Base-by-base conservation (phyloP, 2,797 vertebrate genomes). In the Anguilla anguilla region DNA sequence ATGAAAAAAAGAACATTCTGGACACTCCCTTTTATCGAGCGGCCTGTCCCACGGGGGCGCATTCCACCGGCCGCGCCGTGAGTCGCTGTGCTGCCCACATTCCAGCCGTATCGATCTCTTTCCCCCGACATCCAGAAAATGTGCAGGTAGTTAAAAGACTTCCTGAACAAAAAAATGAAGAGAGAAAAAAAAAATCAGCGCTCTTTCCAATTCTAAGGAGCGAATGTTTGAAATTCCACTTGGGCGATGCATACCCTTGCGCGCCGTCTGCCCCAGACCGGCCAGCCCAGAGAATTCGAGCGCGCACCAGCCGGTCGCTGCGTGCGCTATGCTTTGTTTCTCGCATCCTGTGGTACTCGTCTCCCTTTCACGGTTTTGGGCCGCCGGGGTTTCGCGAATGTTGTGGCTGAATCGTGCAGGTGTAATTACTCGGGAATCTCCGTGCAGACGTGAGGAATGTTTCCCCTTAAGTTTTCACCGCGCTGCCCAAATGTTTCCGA, bases 121-220 rank as follows among this genome's bases (percentile, higher is more conserved):
- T 39, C 86, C 72, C 55, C 77, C 46, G 43, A 59, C 61, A 51
- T 87, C 46, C 86, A 69, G 86, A 53, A 87, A 87, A 64, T 61
- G 46, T 79, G 39, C 79, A 87, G 81, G 79, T 49, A 57, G 81
- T 59, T 49, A 46, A 51, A 59, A 61, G 51, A 87, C 83, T 84
- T 87, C 82, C 86, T 69, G 87, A 77, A 17, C 22, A 28, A 84
- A 39, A 28, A 43, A 19, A 61, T 17, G 59, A 61, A 11, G 22
- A 61, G 59, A 13, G 59, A n/a, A 35, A 61, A 64, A 64, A 39
- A 61, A 85, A 59, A 64, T 35, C n/a, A 83, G 57, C 19, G 15
- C 61, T 72, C 64, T 15, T 46, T 82, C 35, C 61, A n/a, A 67
- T 83, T 28, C 3, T 35, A 74, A 19, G 11, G 53, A 28, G 55